Evolutionary conservation across 2,888 invertebrate species (phyloP).

Genomic region (Sipha maydis): DNA sequence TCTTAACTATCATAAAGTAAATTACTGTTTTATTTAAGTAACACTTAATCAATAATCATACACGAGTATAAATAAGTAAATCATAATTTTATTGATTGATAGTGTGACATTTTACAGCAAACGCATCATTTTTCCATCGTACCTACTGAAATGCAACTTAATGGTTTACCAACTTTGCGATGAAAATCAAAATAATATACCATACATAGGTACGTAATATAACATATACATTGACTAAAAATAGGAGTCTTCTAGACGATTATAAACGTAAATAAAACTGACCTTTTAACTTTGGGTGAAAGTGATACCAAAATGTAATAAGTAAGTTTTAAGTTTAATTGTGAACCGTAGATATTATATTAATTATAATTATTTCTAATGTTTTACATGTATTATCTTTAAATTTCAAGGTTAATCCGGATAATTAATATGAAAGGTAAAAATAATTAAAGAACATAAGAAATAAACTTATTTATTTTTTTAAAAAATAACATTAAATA

Average conservation of each 20-base stretch:
- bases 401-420: slow-evolving; percentile 19
- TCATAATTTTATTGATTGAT: not conserved
- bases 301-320: not conserved
- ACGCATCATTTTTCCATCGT: not conserved
- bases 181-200: not conserved
- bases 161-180: not conserved
- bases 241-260: not conserved
- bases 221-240: not conserved
- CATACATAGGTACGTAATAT: too few species aligned
- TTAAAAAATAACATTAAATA: too few species aligned
- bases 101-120: not conserved
- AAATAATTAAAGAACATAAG: not conserved
- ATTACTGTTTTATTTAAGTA: not conserved
- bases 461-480: too few species aligned
- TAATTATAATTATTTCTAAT: not conserved
- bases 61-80: not conserved
- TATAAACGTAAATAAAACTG: not conserved
- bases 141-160: not conserved
- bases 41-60: too few species aligned
- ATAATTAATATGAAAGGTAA: slow-evolving; percentile 2
- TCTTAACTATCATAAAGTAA: not conserved
- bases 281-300: slow-evolving; percentile 28
- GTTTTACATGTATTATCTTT: not conserved
- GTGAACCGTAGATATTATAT: not conserved
- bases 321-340: not conserved